A percentile compares a stretch with the other conserved stretches of the same genome.
Evolutionary conservation across 2,888 invertebrate genomes (phyloP).

Genomic region (Didymodactylos carnosus): DNA sequence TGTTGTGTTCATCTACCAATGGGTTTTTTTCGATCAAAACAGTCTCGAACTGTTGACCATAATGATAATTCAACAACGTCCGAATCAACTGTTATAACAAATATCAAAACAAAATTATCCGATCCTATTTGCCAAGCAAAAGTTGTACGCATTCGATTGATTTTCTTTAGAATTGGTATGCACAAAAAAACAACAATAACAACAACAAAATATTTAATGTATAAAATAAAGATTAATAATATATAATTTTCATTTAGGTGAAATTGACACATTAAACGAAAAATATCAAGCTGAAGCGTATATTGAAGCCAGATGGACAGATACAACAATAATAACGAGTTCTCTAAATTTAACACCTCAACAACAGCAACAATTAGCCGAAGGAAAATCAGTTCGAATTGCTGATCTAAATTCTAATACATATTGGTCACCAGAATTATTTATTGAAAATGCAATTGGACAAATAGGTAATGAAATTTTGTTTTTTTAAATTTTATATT

Average conservation of each 20-base stretch:
- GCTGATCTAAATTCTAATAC: neutral
- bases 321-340: neutral
- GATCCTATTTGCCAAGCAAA: too few relatives aligned
- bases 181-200: too few relatives aligned
- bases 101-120: neutral
- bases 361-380: neutral
- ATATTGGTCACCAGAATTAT: constrained; percentile 3
- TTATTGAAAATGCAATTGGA: constrained; percentile 6
- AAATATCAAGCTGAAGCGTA: constrained; percentile 13
- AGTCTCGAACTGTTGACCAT: too few relatives aligned
- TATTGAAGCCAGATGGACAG: neutral
- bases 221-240: neutral
- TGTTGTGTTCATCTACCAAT: too few relatives aligned
- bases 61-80: too few relatives aligned
- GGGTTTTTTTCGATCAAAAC: too few relatives aligned
- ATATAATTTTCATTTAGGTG: too few relatives aligned
- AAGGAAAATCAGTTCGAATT: neutral
- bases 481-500: too few relatives aligned
- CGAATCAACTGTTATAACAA: too few relatives aligned
- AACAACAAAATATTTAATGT: neutral
- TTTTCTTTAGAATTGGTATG: neutral
- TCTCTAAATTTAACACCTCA: neutral
- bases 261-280: constrained; percentile 9
- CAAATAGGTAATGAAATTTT: too few relatives aligned
- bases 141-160: neutral